Base-by-base conservation (phyloP, 2,113 vertebrate species). In the Hydropotes inermis region DNA sequence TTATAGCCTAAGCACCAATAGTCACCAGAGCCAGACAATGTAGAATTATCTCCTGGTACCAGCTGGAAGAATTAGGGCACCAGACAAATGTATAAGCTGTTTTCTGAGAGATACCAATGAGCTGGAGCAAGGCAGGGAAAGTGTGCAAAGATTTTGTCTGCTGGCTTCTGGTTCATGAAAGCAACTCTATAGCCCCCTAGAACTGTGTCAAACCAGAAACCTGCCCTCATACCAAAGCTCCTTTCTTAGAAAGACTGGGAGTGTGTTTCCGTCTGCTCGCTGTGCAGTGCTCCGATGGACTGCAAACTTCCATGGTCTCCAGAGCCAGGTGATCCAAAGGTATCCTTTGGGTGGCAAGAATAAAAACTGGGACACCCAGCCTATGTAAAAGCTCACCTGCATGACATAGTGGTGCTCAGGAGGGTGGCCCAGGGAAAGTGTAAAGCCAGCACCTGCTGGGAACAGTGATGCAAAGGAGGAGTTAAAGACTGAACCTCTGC, bases 331-430 rank as follows among this genome's bases (percentile, higher is more conserved):
- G 70, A 76, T 43, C 23, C 12, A 1, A 76, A 76, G 70, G 25
- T 12, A 76, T 45, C 6, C 70, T 27, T 23, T 43, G 70, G 12
- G 12, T 27, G 23, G 39, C 70, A 76, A 0, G 0, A 23, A 45
- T 43, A 76, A 14, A 43, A 76, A 43, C 12, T 43, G 39, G 39
- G 12, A 76, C 23, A 76, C 0, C 23, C 3, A 43, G 25, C 23
- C 70, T 27, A 27, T 27, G 70, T 7, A 7, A 76, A 45, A 76
- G 12, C 39, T 76, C 70, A 39, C 1, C 70, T 76, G 39, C 0
- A 45, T 39, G 39, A 27, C 36, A 43, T 27, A 27, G 36, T 76
- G 70, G 70, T 76, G 6, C 70, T 27, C 39, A 43, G 70, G 70
- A 76, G 70, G 36, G 23, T 76, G 12, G 39, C 70, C 43, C 70